A percentile compares a stretch with the other conserved stretches of the same genome.
These are phyloP conservation scores for Halcyon smyrnensis DNA, from an alignment of 2,797 vertebrate genomes.

Conservation along the genomic window DNA sequence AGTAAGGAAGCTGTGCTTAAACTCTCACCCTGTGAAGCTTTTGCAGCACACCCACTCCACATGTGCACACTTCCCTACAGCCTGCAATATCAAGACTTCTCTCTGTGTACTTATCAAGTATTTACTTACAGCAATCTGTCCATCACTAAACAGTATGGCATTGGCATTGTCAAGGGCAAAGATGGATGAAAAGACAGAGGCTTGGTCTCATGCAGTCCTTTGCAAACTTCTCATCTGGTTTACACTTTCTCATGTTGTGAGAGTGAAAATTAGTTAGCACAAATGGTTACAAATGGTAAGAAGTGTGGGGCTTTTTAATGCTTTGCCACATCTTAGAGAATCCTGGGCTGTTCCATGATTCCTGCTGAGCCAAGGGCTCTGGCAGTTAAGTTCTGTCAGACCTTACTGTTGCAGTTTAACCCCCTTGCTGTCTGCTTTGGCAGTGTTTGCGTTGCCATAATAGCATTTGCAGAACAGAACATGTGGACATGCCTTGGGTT, in stretches of 20 bases:
- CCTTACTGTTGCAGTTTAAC: background rate
- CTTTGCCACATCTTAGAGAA: background rate
- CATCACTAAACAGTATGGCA: accelerated
- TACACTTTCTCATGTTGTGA: background rate
- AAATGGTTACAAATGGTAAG: background rate
- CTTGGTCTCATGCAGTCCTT: background rate
- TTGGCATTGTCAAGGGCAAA: background rate
- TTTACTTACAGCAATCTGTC: background rate
- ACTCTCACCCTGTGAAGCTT: background rate
- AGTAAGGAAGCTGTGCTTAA: background rate
- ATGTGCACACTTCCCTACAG: background rate
- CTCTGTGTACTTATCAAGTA: background rate
- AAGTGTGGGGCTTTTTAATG: background rate
- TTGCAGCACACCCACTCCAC: background rate
- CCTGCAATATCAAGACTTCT: background rate
- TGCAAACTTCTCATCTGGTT: background rate
- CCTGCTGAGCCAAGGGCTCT: background rate
- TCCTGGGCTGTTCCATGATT: background rate
- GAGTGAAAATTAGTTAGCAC: background rate
- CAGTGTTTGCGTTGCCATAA: background rate
- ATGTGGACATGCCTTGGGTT: background rate
- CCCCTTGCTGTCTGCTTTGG: background rate
- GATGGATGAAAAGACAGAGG: background rate
- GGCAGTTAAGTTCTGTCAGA: background rate
- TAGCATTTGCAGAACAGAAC: background rate